These are phyloP conservation scores for Chelonoidis abingdonii DNA, from an alignment of 2,113 vertebrate genomes.

Conservation along the genomic window DNA sequence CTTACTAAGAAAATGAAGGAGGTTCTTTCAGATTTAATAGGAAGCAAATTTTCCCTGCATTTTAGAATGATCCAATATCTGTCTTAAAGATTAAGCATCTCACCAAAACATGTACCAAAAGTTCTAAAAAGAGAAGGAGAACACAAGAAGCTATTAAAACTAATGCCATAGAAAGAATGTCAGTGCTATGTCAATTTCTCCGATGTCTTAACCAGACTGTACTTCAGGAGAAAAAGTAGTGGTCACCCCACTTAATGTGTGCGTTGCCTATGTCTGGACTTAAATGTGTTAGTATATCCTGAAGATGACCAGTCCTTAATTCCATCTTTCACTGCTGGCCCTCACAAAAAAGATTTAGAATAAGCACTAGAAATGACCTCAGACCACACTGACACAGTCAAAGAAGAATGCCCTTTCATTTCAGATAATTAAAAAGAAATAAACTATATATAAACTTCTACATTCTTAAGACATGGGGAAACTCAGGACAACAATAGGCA, in stretches of 20 bases:
- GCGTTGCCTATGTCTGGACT: background rate
- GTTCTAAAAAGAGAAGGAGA: background rate
- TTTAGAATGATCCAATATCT: background rate
- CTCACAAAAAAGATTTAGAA: background rate
- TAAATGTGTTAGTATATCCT: background rate
- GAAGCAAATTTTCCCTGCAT: background rate
- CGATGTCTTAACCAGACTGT: background rate
- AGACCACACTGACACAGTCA: background rate
- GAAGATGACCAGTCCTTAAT: no score
- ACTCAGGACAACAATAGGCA: background rate
- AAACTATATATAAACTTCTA: background rate
- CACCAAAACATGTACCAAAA: background rate
- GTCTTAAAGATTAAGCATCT: background rate
- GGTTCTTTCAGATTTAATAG: background rate
- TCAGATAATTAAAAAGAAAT: background rate
- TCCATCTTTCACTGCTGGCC: background rate
- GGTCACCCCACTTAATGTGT: background rate
- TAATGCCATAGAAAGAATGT: background rate
- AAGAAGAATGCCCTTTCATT: background rate
- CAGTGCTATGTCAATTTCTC: background rate
- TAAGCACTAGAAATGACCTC: background rate
- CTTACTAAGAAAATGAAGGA: background rate
- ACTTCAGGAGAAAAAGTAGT: background rate
- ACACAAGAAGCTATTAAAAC: background rate
- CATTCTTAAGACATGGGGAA: background rate